Evolutionary conservation across 2,113 vertebrate species (phyloP), one percentile per base, ranked within the genome.

Genomic region (Clupea harengus): DNA sequence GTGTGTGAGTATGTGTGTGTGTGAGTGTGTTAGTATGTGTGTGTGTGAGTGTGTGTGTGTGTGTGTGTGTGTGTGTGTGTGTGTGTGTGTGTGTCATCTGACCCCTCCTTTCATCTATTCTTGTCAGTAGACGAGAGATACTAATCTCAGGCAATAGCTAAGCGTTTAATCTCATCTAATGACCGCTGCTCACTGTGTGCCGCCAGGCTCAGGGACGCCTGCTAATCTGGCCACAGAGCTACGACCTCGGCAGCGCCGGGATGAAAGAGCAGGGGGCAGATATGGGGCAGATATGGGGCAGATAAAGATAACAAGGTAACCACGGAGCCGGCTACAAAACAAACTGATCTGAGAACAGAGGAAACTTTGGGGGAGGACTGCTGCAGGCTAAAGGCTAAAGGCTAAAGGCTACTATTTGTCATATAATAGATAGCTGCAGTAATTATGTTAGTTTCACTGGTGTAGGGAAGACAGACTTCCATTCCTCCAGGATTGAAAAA

Each of bases 91-190:
- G 13, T 54, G 52, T 54, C 52, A 54, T 54, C 13, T 54, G 52
- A 54, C 13, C 17, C 52, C 11, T 54, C 17, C 52, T 54, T 54
- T 54, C 11, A 54, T 54, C 52, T 18, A 54, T 54, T 54, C 13
- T 54, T 54, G 52, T 54, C 9, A 54, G 9, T 8, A 54, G 52
- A 54, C 11, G 52, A 54, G 52, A 54, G 11, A 54, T 18, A 17
- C 52, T 64, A 64, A 64, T 64, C 57, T 64, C 20, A 64, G 57
- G 22, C 45, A 67, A 84, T 64, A 84, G 45, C 57, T 67, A 84
- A 67, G 54, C 57, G 17, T 44, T 84, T 67, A 84, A 67, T 84
- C 57, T 52, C 13, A 6, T 67, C 64, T 18, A 84, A 67, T 84
- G 28, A n/a, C 22, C 20, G 22, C 57, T 39, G 39, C 39, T 39